Conservation (phyloP, 2,113 vertebrate genomes). For the Fregata magnificens region DNA sequence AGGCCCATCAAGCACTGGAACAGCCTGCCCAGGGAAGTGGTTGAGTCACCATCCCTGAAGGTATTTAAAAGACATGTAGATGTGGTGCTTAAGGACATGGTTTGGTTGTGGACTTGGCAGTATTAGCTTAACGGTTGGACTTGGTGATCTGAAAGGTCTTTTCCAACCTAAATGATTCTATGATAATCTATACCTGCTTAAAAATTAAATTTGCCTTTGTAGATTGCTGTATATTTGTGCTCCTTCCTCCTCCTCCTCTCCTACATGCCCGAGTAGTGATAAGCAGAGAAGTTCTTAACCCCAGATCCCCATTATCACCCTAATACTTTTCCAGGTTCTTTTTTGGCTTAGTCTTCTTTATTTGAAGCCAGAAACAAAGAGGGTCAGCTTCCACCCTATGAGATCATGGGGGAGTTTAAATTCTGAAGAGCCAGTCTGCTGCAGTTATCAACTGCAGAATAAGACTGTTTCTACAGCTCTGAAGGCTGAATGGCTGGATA, state of each 20-base stretch:
- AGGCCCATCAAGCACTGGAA: no score
- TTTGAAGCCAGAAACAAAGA: slow-evolving; percentile 4
- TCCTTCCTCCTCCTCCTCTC: not conserved
- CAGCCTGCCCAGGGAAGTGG: no score
- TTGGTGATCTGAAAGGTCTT: no score
- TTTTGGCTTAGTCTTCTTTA: not conserved
- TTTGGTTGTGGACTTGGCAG: no score
- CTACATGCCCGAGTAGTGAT: not conserved
- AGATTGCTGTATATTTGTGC: not conserved
- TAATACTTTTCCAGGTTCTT: not conserved
- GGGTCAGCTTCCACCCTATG: slow-evolving; percentile 33
- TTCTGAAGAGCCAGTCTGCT: not conserved
- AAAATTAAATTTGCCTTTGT: not conserved
- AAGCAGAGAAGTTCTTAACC: not conserved
- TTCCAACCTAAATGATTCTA: no score
- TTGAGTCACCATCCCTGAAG: no score
- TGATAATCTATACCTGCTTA: not conserved
- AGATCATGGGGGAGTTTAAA: slow-evolving; percentile 20
- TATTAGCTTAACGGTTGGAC: no score
- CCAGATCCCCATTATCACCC: not conserved
- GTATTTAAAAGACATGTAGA: no score
- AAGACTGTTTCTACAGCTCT: not conserved
- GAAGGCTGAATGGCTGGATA: not conserved
- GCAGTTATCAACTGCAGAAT: not conserved
- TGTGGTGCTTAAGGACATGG: no score